These are phyloP conservation scores for Vidua chalybeata DNA, from an alignment of 2,113 vertebrate genomes.

Conservation along the genomic window DNA sequence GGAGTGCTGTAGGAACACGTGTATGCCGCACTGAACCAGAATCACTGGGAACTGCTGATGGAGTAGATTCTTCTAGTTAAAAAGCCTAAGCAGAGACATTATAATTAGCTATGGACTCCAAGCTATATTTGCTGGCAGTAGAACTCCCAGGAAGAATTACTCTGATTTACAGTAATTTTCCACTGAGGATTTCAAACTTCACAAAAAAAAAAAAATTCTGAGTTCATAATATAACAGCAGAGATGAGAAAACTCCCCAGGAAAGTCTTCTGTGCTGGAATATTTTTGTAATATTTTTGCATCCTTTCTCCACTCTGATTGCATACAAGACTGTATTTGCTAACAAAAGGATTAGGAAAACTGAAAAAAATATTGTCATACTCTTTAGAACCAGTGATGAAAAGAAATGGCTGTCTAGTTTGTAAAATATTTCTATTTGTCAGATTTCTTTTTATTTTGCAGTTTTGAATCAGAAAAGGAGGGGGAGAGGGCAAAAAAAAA, in stretches of 20 bases:
- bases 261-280: background rate
- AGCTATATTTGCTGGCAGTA: background rate
- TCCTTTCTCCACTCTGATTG: background rate
- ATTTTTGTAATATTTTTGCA: background rate
- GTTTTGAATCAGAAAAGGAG: background rate
- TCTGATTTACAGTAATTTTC: conserved; percentile 15
- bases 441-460: background rate
- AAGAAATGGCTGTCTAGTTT: background rate
- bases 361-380: background rate
- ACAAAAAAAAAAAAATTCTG: background rate
- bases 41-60: background rate
- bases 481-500: background rate
- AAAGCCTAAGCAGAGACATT: background rate
- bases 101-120: conserved; percentile 35
- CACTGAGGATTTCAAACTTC: conserved; percentile 3
- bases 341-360: background rate
- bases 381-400: background rate
- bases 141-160: background rate
- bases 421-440: background rate
- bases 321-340: background rate
- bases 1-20: conserved; percentile 14
- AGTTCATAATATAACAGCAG: background rate
- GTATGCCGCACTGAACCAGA: background rate
- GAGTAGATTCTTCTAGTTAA: background rate
- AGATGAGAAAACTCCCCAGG: background rate